These are phyloP conservation scores for Oceanites oceanicus DNA, from an alignment of 2,113 vertebrate genomes.

Conservation along the genomic window DNA sequence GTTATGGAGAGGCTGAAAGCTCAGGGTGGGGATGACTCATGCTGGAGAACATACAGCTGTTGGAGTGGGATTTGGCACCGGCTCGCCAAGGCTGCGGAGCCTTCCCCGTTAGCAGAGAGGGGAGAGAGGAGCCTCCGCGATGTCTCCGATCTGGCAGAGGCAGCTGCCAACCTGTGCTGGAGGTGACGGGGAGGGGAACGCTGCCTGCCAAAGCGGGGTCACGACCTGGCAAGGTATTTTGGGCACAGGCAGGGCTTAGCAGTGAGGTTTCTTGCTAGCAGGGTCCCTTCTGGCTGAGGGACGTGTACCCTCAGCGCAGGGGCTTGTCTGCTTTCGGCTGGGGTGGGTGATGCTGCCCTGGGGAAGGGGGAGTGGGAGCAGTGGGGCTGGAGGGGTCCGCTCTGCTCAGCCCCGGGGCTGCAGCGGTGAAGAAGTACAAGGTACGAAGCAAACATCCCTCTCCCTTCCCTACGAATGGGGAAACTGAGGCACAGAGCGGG, in stretches of 20 bases:
- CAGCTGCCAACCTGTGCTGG: neutral
- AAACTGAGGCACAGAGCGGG: neutral
- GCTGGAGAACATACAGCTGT: slow-evolving; percentile 55
- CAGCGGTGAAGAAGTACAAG: neutral
- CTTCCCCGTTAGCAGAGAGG: neutral
- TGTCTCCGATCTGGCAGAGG: neutral
- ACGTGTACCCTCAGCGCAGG: neutral
- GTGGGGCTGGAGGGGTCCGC: neutral
- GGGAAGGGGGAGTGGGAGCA: neutral
- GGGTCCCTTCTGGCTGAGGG: neutral
- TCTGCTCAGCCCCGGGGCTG: neutral
- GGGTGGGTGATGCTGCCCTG: neutral
- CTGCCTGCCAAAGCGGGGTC: neutral
- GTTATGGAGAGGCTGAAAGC: slow-evolving; percentile 54
- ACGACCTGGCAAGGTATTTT: neutral
- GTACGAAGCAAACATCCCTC: neutral
- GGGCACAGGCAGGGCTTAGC: neutral
- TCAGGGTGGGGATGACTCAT: slow-evolving; percentile 39
- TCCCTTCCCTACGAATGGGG: neutral
- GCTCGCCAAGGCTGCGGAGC: neutral
- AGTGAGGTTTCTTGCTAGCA: neutral
- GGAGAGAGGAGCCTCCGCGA: neutral
- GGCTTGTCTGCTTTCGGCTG: neutral
- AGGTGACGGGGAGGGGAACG: neutral
- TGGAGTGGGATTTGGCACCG: neutral